Percentiles rank a stretch among this genome's conserved stretches.
phyloP scores from a whole-genome alignment of 2,797 vertebrate species.

The Characodon lateralis region DNA sequence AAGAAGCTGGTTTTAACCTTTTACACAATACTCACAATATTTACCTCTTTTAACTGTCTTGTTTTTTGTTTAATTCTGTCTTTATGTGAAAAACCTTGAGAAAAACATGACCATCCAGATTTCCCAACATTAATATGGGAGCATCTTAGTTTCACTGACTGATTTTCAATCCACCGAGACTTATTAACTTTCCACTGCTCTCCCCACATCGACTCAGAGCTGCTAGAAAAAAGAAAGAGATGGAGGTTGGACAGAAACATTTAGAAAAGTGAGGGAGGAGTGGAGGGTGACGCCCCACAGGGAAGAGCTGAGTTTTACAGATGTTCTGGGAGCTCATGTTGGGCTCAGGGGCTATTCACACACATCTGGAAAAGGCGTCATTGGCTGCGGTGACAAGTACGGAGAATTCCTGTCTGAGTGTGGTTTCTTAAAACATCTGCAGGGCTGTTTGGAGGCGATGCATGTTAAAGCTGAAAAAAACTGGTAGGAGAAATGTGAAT shows the following conservation, averaged over 20 bases:
- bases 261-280: neutral
- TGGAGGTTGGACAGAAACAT: neutral
- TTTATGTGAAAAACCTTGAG: neutral
- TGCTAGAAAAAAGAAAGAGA: neutral
- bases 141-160: slow-evolving; percentile 30
- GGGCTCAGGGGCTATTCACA: slow-evolving; percentile 22
- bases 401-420: slow-evolving; percentile 25
- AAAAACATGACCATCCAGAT: neutral
- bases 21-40: neutral
- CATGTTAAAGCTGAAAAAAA: slow-evolving; percentile 40
- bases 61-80: neutral
- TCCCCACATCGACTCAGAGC: slow-evolving; percentile 12
- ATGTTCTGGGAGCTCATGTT: slow-evolving; percentile 44
- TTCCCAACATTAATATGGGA: slow-evolving; percentile 24
- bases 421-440: slow-evolving; percentile 59
- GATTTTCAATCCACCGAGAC: slow-evolving; percentile 32
- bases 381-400: slow-evolving; percentile 15
- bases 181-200: slow-evolving; percentile 1
- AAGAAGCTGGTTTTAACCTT: neutral
- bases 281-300: slow-evolving; percentile 37
- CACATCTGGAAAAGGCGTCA: slow-evolving; percentile 53
- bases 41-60: neutral
- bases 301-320: slow-evolving; percentile 44
- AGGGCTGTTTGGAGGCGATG: slow-evolving; percentile 26
- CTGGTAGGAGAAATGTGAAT: slow-evolving; percentile 5